Base-by-base conservation (phyloP, 2,797 vertebrate species). In the Peromyscus attwateri region DNA sequence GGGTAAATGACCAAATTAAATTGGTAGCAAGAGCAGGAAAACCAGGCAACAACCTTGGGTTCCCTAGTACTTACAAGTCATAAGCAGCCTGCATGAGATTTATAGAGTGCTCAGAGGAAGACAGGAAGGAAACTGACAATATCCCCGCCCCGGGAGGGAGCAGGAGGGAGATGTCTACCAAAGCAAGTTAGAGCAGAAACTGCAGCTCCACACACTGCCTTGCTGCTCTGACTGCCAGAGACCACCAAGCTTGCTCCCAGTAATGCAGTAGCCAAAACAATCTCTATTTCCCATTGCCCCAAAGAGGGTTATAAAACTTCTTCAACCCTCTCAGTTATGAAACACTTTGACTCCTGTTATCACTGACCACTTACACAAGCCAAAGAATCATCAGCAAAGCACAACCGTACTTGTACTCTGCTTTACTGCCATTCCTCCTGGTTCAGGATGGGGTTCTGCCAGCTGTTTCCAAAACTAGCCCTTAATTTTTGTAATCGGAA, bases 321-420 rank as follows among this genome's bases (percentile, higher is more conserved):
- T 49, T 68, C 10, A 95, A 62, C 17, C 62, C 37, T 92, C 43
- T 79, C 73, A 79, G 49, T 92, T 85, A 71, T 76, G 17, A 95
- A 29, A 82, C 66, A 80, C 37, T 40, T 70, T 77, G 37, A 71
- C 52, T 76, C 66, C 52, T 43, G 52, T 37, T 55, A 73, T 62
- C 87, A 87, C 25, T 82, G 21, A 92, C 25, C 87, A 88, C 70
- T 62, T 70, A 92, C 29, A 11, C 81, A 94, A 40, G 29, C 25
- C 43, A 87, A 91, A 80, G 90, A 62, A 55, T 92, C 88, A 64
- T 57, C 34, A 37, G 84, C 60, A 89, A 81, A 96, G 82, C 93
- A 49, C n/a, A 76, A 62, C 27, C 93, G 62, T 64, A 66, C 60
- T 62, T 91, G 83, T 27, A 93, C 13, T 82, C 8, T 89, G 71